A percentile compares a stretch with the other conserved stretches of the same genome.
Conservation (phyloP, 1,140 invertebrate species). For the Cherax destructor region DNA sequence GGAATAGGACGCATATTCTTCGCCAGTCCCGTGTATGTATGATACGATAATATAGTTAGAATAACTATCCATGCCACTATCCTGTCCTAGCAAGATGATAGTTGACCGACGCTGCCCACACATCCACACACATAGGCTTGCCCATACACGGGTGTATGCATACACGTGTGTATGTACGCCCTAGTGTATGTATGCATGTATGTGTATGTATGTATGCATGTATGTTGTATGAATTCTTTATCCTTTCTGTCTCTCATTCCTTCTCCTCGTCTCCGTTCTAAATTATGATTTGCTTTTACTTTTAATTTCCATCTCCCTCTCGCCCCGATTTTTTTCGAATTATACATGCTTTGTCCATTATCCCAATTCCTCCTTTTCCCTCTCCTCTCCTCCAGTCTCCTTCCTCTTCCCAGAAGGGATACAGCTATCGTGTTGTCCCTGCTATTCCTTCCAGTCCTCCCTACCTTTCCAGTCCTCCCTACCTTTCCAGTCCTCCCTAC, state of each 20-base stretch:
- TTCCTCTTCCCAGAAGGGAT: not conserved
- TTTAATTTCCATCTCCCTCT: not conserved
- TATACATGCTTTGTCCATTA: not conserved
- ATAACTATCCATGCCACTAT: too few relatives aligned
- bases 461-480: not conserved
- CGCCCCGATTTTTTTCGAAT: not conserved
- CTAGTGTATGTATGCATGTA: not conserved
- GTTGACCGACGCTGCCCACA: too few relatives aligned
- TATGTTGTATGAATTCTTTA: too few relatives aligned
- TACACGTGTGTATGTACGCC: not conserved
- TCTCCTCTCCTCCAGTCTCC: not conserved
- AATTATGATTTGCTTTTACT: not conserved
- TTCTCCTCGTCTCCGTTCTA: not conserved
- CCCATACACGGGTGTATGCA: too few relatives aligned
- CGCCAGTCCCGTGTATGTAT: too few relatives aligned
- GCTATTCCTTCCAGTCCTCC: not conserved
- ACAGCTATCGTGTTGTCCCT: too few relatives aligned
- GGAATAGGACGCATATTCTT: too few relatives aligned
- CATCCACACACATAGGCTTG: too few relatives aligned
- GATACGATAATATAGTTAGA: too few relatives aligned
- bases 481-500: too few relatives aligned
- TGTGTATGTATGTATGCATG: not conserved
- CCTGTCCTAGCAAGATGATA: too few relatives aligned
- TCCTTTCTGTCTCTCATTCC: not conserved
- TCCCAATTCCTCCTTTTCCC: not conserved